These are phyloP conservation scores for Nasonia oneida DNA, from an alignment of 2,888 invertebrate genomes.

Conservation along the genomic window DNA sequence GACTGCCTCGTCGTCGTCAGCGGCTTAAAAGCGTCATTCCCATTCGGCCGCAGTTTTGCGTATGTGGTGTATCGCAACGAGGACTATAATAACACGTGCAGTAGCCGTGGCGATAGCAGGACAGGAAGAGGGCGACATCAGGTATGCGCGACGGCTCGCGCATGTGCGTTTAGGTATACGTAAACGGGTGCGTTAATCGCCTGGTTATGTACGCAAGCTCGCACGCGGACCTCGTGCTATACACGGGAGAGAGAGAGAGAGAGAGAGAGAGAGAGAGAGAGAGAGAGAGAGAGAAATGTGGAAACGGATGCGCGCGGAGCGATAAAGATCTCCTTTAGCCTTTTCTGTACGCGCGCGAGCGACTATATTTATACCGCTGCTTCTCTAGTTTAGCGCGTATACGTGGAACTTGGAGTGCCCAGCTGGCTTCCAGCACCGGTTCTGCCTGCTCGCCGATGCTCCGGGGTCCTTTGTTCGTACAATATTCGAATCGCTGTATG, in stretches of 20 bases:
- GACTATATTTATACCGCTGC: background rate
- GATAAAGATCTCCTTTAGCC: conserved; percentile 71
- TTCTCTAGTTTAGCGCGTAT: background rate
- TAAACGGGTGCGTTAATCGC: conserved; percentile 15
- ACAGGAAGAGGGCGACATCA: conserved; percentile 54
- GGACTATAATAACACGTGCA: background rate
- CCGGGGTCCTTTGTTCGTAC: background rate
- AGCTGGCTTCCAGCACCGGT: background rate
- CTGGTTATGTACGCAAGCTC: conserved; percentile 16
- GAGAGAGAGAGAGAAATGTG: background rate
- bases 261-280: too few relatives aligned
- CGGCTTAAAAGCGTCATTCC: conserved; percentile 53
- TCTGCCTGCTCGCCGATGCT: background rate
- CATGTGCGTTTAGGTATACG: background rate
- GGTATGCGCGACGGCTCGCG: conserved; percentile 18
- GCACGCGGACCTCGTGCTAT: background rate
- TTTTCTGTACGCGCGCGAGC: conserved; percentile 65
- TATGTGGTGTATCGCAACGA: background rate
- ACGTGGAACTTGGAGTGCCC: background rate
- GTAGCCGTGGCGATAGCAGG: background rate
- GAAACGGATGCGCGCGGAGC: conserved; percentile 41
- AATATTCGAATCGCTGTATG: too few relatives aligned
- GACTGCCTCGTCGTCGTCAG: background rate
- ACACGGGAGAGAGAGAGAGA: too few relatives aligned
- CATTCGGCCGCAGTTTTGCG: conserved; percentile 38